phyloP scores from a whole-genome alignment of 1,140 invertebrate species.

The Nautilus pompilius region DNA sequence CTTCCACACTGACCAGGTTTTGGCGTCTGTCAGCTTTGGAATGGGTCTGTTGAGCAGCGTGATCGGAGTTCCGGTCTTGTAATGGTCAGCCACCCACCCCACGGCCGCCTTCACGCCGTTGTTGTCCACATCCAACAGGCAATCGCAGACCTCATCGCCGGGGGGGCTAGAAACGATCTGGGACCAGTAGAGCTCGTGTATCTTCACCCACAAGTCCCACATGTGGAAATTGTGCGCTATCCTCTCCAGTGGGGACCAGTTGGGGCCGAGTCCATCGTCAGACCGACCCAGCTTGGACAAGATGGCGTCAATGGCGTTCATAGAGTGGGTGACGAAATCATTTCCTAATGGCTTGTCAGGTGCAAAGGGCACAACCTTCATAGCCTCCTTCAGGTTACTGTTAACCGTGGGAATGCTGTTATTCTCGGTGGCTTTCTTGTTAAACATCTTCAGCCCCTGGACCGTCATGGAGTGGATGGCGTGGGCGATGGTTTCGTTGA shows the following conservation, averaged over 20 bases:
- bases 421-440: constrained; percentile 19
- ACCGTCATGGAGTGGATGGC: constrained; percentile 42
- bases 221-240: constrained; percentile 41
- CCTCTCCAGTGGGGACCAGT: constrained; percentile 41
- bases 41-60: constrained; percentile 39
- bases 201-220: constrained; percentile 37
- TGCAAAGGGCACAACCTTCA: constrained; percentile 29
- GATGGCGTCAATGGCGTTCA: constrained; percentile 40
- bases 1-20: constrained; percentile 33
- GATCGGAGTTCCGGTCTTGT: constrained; percentile 38
- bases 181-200: constrained; percentile 5
- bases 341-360: constrained; percentile 18
- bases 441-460: constrained; percentile 31
- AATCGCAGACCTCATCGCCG: constrained; percentile 10
- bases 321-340: constrained; percentile 26
- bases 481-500: constrained; percentile 43
- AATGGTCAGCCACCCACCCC: constrained; percentile 37
- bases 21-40: constrained; percentile 33
- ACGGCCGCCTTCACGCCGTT: constrained; percentile 31
- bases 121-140: constrained; percentile 13
- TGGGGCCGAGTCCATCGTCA: constrained; percentile 31
- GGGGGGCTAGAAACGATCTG: constrained; percentile 19
- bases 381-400: constrained; percentile 21
- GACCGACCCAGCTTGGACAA: constrained; percentile 28
- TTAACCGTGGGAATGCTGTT: constrained; percentile 40